A percentile compares a stretch with the other conserved stretches of the same genome.
These are phyloP conservation scores for Lichenostomus cassidix DNA, from an alignment of 2,113 vertebrate genomes.

Conservation along the genomic window DNA sequence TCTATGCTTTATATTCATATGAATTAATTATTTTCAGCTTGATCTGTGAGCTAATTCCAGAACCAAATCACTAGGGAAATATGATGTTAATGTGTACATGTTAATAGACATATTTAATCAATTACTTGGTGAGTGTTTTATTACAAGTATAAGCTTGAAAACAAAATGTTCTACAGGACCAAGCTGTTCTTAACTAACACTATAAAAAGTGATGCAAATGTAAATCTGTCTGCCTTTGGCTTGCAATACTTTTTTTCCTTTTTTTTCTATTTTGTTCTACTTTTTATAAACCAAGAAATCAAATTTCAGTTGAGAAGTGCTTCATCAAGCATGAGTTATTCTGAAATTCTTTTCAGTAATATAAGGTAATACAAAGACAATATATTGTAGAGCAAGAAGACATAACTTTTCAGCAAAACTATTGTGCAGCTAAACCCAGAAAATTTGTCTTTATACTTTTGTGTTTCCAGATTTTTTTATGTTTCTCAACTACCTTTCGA, in stretches of 20 bases:
- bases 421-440: background rate
- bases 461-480: background rate
- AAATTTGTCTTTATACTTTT: background rate
- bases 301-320: constrained; percentile 19
- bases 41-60: constrained; percentile 42
- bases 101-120: constrained; percentile 63
- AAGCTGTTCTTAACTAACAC: constrained; percentile 35
- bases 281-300: constrained; percentile 30
- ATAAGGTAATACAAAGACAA: background rate
- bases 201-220: constrained; percentile 23
- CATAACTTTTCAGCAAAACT: background rate
- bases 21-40: constrained; percentile 53
- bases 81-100: constrained; percentile 8
- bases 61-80: constrained; percentile 34
- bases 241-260: background rate
- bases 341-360: background rate
- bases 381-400: background rate
- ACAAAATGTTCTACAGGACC: constrained; percentile 33
- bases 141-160: constrained; percentile 36
- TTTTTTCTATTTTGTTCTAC: background rate
- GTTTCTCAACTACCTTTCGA: background rate
- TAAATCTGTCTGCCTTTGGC: constrained; percentile 28
- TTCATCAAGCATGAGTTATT: constrained; percentile 18
- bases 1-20: constrained; percentile 30
- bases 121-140: constrained; percentile 44